These are phyloP conservation scores for Nycticryphes semicollaris DNA, from an alignment of 2,113 vertebrate genomes.

Conservation along the genomic window DNA sequence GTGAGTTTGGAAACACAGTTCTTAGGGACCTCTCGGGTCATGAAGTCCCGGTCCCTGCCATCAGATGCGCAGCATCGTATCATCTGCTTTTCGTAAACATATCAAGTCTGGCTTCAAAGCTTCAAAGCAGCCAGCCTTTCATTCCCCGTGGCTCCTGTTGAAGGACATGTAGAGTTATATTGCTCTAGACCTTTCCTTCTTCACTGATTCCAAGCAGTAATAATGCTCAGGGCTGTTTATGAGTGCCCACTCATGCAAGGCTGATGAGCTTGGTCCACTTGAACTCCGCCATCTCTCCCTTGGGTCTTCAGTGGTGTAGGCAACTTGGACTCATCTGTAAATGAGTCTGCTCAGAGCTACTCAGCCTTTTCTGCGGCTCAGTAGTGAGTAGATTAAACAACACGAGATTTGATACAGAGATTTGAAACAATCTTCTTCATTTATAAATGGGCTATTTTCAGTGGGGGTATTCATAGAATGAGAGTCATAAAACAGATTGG, in stretches of 20 bases:
- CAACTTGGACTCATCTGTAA: background rate
- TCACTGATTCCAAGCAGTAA: background rate
- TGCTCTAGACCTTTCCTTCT: background rate
- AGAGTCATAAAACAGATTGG: background rate
- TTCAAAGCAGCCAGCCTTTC: background rate
- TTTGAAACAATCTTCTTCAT: background rate
- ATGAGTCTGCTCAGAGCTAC: background rate
- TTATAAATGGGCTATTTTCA: background rate
- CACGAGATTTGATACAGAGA: background rate
- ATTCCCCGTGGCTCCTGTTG: background rate
- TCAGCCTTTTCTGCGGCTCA: background rate
- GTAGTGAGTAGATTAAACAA: background rate
- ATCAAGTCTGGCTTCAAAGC: background rate
- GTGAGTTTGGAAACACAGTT: background rate
- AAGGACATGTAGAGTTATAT: background rate
- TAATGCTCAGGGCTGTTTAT: background rate
- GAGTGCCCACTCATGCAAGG: background rate
- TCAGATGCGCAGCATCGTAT: background rate
- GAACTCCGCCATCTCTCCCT: fast-evolving
- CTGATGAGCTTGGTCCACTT: background rate
- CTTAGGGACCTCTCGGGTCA: background rate
- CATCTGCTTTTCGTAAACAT: background rate
- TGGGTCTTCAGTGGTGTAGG: background rate
- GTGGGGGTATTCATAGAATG: background rate
- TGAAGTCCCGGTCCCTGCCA: background rate